These are phyloP conservation scores for silkworm (Bombyx mori) DNA, from an alignment of 1,140 invertebrate genomes.

Conservation along the genomic window ASM3026992v2 NC_085110.1:12019001-12019500, in stretches of 20 bases:
- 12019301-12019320: no score
- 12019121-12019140: not conserved
- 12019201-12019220: conserved; percentile 37
- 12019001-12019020: conserved; percentile 12
- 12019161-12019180: conserved; percentile 2
- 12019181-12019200: conserved; percentile 25
- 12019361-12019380: no score
- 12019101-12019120: not conserved
- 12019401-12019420: no score
- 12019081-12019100: conserved; percentile 3
- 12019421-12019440: no score
- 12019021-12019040: conserved; percentile 10
- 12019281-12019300: not conserved
- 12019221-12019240: conserved; percentile 47
- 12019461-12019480: no score
- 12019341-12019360: no score
- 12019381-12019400: no score
- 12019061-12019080: conserved; percentile 1
- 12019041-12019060: conserved; percentile 3
- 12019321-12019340: no score
- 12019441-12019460: no score
- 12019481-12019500: no score
- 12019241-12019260: conserved; percentile 39
- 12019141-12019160: not conserved
- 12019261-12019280: conserved; percentile 6